Percentiles rank a stretch among this genome's conserved stretches.
These are phyloP conservation scores for Glossosoma conforme DNA, from an alignment of 1,140 invertebrate species.

Conservation along the genomic window DNA sequence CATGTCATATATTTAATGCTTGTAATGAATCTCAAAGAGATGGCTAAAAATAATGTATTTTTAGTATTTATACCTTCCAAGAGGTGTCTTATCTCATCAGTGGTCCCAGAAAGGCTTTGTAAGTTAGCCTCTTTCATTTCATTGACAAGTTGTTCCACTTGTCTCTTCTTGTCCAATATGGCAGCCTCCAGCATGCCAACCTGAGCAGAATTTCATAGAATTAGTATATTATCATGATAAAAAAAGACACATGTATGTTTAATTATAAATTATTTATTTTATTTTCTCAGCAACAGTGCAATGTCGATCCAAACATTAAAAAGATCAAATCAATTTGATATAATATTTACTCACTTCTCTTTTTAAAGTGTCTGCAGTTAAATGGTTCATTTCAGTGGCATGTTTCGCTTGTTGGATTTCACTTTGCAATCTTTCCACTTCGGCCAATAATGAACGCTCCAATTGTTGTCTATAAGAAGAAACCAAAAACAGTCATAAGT, in stretches of 20 bases:
- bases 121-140: slow-evolving; percentile 92
- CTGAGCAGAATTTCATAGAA: slow-evolving; percentile 35
- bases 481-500: no score
- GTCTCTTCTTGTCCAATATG: slow-evolving; percentile 79
- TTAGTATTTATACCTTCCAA: slow-evolving; percentile 77
- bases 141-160: slow-evolving; percentile 77
- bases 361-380: slow-evolving; percentile 75
- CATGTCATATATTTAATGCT: no score
- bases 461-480: slow-evolving; percentile 55
- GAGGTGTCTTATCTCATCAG: slow-evolving; percentile 75
- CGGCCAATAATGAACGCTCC: slow-evolving; percentile 67
- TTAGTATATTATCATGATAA: background rate
- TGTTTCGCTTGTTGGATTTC: slow-evolving; percentile 79
- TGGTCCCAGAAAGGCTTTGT: slow-evolving; percentile 77
- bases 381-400: slow-evolving; percentile 71
- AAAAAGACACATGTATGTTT: no score
- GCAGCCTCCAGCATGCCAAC: slow-evolving; percentile 69
- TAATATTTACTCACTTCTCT: slow-evolving; percentile 55
- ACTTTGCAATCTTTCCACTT: slow-evolving; percentile 75
- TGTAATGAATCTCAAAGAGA: no score
- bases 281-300: no score
- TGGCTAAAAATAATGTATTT: no score
- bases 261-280: no score
- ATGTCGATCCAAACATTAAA: no score
- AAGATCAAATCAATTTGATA: background rate